Conservation (phyloP, 2,888 invertebrate genomes). For the Willowsia nigromaculata region DNA sequence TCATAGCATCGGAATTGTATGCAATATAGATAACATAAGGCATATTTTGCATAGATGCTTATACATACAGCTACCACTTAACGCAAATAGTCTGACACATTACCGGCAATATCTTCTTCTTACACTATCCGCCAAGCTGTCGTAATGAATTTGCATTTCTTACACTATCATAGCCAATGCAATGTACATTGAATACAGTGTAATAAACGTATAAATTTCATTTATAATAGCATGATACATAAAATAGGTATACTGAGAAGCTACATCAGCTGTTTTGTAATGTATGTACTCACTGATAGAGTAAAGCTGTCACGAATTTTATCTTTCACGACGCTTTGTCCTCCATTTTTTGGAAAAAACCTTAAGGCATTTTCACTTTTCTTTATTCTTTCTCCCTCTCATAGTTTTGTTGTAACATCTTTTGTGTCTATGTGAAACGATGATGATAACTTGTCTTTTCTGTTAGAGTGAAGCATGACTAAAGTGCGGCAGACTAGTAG, state of each 20-base stretch:
- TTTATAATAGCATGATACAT: neutral
- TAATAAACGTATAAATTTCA: neutral
- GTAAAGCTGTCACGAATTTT: slow-evolving; percentile 65
- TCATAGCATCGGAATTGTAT: neutral
- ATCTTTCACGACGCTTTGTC: slow-evolving; percentile 48
- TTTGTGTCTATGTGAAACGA: neutral
- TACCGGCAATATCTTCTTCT: slow-evolving; percentile 22
- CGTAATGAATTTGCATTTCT: slow-evolving; percentile 63
- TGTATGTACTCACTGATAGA: slow-evolving; percentile 31
- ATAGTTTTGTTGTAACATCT: slow-evolving; percentile 7
- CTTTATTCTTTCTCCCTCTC: neutral
- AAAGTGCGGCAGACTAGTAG: neutral
- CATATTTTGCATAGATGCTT: neutral
- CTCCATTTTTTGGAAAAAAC: slow-evolving; percentile 35
- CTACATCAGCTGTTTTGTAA: neutral
- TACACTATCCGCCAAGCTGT: neutral
- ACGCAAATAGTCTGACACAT: slow-evolving; percentile 46
- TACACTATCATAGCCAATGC: no score
- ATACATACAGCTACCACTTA: neutral
- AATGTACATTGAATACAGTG: no score
- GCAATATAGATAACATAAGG: neutral
- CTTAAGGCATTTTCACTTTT: slow-evolving; percentile 44
- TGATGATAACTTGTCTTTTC: neutral
- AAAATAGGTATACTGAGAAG: no score
- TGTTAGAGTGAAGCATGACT: neutral